Evolutionary conservation across 64 coral and sea anemone genomes (phyloP).

Genomic region (Stylophora pistillata): DNA sequence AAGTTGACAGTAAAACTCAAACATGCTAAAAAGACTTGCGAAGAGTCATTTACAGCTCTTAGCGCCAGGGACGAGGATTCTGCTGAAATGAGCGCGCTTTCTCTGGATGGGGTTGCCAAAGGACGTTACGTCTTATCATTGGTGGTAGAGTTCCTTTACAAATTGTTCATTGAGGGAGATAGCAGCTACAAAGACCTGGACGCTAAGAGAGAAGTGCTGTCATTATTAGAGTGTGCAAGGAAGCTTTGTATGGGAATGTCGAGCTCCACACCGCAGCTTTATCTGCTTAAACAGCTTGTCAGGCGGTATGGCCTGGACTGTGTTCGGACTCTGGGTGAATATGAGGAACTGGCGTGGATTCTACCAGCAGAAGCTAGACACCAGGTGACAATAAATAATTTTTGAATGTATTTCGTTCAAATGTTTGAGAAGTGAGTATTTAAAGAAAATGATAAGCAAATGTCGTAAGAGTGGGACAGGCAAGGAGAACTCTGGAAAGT

Average conservation of each 20-base stretch:
- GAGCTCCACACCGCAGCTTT: background rate
- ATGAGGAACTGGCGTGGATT: constrained; percentile 41
- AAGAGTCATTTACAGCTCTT: background rate
- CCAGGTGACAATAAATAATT: background rate
- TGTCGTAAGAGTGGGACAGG: too few species aligned
- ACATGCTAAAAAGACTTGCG: constrained; percentile 16
- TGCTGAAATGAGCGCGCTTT: background rate
- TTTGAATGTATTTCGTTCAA: too few species aligned
- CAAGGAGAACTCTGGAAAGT: too few species aligned
- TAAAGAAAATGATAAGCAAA: too few species aligned
- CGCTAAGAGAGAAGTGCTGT: background rate
- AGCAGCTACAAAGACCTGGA: background rate
- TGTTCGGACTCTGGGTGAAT: background rate
- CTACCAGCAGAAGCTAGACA: constrained; percentile 20
- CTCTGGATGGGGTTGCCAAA: constrained; percentile 32
- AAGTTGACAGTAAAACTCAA: constrained; percentile 26
- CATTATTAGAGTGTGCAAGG: background rate
- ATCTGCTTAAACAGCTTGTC: too few species aligned
- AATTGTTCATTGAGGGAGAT: constrained; percentile 15
- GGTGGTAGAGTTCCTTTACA: constrained; percentile 22
- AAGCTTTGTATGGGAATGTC: background rate
- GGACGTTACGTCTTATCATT: constrained; percentile 28
- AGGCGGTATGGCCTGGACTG: constrained; percentile 57
- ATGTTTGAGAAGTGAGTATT: too few species aligned
- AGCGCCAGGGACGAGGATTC: background rate